Conservation (phyloP, 2,113 vertebrate genomes). For the Muntiacus muntjak region DNA sequence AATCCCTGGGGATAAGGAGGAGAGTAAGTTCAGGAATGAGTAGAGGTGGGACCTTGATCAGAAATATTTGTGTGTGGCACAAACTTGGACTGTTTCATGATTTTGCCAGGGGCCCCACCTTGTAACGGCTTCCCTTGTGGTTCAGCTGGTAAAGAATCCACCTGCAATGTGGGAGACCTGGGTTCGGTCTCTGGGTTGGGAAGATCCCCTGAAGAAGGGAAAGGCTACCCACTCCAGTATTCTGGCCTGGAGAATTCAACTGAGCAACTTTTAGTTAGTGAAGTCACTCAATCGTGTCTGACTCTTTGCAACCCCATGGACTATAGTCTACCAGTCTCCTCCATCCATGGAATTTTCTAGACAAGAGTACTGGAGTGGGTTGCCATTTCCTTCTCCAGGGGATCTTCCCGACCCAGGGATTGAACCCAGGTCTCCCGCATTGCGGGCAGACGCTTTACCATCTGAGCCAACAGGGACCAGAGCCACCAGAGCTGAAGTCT, state of each 20-base stretch:
- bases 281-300: rapidly evolving
- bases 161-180: neutral
- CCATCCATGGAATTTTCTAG: too few species aligned
- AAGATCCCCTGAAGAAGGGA: neutral
- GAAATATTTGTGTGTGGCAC: neutral
- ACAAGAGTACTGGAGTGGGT: too few species aligned
- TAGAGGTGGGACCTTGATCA: neutral
- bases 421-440: too few species aligned
- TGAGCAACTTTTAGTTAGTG: neutral
- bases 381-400: too few species aligned
- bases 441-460: too few species aligned
- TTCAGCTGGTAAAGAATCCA: neutral
- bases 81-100: neutral
- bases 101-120: neutral
- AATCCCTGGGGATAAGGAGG: neutral
- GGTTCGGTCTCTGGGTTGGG: neutral
- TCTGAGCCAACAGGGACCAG: too few species aligned
- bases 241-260: neutral
- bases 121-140: neutral
- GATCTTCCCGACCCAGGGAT: too few species aligned
- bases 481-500: neutral
- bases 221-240: neutral
- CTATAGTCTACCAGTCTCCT: neutral
- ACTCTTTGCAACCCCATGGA: neutral
- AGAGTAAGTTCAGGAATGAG: neutral